phyloP scores from a whole-genome alignment of 2,113 vertebrate species.

The Melanotaenia duboulayi region DNA sequence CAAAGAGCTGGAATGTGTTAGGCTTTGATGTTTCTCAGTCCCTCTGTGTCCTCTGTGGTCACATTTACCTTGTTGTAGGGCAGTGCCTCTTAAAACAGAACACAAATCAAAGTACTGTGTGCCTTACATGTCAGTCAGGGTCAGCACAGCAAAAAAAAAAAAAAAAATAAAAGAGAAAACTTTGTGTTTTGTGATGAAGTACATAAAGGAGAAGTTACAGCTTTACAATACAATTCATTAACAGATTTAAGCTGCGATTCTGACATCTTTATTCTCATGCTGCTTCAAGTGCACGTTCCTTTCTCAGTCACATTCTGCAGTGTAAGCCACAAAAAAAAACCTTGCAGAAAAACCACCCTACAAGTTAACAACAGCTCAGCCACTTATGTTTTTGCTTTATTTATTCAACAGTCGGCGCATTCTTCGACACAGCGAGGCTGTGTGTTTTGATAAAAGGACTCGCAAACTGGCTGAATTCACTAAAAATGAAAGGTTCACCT shows the following conservation, averaged over 20 bases:
- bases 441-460: slow-evolving; percentile 70
- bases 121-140: slow-evolving; percentile 51
- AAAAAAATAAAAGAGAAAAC: slow-evolving; percentile 2
- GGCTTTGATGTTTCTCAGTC: slow-evolving; percentile 68
- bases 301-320: slow-evolving; percentile 23
- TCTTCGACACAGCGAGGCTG: slow-evolving; percentile 60
- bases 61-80: slow-evolving; percentile 62
- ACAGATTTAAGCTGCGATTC: not conserved
- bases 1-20: slow-evolving; percentile 21
- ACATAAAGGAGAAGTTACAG: not conserved
- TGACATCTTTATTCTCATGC: slow-evolving; percentile 2
- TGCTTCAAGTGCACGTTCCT: slow-evolving; percentile 7
- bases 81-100: slow-evolving; percentile 45
- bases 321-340: slow-evolving; percentile 26
- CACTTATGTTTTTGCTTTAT: slow-evolving; percentile 58
- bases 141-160: not conserved
- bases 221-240: too few relatives aligned
- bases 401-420: slow-evolving; percentile 68
- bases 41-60: slow-evolving; percentile 55
- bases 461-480: slow-evolving; percentile 77
- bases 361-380: slow-evolving; percentile 52
- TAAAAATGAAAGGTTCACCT: slow-evolving; percentile 71
- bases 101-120: slow-evolving; percentile 59
- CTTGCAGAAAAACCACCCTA: slow-evolving; percentile 27
- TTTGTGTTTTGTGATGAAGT: slow-evolving; percentile 21